Conservation (phyloP, 2,888 invertebrate species). For the Corbicula japonica region DNA sequence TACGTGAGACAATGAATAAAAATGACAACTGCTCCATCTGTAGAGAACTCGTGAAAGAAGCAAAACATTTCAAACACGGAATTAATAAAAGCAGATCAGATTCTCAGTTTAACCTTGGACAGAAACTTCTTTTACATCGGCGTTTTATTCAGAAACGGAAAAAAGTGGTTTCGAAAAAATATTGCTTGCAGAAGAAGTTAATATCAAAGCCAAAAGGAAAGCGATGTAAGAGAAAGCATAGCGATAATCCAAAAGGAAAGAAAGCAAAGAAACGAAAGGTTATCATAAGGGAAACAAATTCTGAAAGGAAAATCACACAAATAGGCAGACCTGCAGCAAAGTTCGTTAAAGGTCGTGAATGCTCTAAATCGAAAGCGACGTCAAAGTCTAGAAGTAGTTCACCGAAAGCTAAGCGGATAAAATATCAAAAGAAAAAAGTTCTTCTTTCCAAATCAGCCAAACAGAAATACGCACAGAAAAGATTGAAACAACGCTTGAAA, state of each 20-base stretch:
- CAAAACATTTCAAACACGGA: not conserved
- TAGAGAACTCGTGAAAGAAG: not conserved
- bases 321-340: no score
- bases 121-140: not conserved
- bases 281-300: not conserved
- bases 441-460: constrained; percentile 10
- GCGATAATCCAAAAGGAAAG: not conserved
- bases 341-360: no score
- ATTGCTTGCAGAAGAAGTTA: not conserved
- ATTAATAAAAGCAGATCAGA: constrained; percentile 14
- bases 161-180: constrained; percentile 25
- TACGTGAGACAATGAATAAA: not conserved
- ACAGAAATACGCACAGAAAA: constrained; percentile 13
- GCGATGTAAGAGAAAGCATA: constrained; percentile 14
- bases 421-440: no score
- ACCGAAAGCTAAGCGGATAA: no score
- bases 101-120: not conserved
- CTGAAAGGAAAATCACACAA: not conserved
- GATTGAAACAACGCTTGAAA: constrained; percentile 18
- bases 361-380: no score
- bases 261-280: constrained; percentile 21
- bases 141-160: not conserved
- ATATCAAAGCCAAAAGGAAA: not conserved
- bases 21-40: constrained; percentile 13
- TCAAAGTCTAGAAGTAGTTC: no score